Evolutionary conservation across 2,888 invertebrate species (phyloP).

Genomic region (Caradrina kadenii): DNA sequence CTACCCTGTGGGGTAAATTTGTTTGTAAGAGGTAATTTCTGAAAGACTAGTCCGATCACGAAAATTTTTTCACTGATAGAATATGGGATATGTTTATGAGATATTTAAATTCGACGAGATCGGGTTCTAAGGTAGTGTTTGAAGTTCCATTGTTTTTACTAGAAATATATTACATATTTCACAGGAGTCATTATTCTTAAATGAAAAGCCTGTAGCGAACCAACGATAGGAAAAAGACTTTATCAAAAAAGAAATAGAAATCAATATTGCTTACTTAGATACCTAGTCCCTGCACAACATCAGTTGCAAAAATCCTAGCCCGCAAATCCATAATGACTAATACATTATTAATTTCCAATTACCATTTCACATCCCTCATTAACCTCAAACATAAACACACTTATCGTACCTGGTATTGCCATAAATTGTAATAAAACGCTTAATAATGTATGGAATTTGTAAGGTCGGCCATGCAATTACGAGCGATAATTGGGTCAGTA

Average conservation of each 20-base stretch:
- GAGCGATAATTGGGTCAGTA: conserved; percentile 65
- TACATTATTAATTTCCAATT: conserved; percentile 49
- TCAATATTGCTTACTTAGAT: neutral
- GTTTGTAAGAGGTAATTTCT: no score
- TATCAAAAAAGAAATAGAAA: neutral
- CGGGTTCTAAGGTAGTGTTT: no score
- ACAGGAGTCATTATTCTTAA: no score
- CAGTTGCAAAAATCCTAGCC: conserved; percentile 14
- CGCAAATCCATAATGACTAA: conserved; percentile 11
- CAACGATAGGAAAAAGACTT: neutral
- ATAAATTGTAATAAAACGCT: conserved; percentile 60
- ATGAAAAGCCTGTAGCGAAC: no score
- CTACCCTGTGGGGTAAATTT: no score
- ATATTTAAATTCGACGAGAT: no score
- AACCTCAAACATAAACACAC: conserved; percentile 55
- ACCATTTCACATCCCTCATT: conserved; percentile 50
- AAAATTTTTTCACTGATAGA: no score
- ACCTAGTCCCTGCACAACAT: neutral
- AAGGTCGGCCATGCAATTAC: conserved; percentile 60
- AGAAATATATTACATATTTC: no score
- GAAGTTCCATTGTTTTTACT: no score
- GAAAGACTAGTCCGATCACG: no score
- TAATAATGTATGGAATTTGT: conserved; percentile 60
- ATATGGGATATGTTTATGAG: no score
- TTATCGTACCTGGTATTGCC: conserved; percentile 41